phyloP scores from a whole-genome alignment of 2,888 invertebrate species.

The Heliconius sara region DNA sequence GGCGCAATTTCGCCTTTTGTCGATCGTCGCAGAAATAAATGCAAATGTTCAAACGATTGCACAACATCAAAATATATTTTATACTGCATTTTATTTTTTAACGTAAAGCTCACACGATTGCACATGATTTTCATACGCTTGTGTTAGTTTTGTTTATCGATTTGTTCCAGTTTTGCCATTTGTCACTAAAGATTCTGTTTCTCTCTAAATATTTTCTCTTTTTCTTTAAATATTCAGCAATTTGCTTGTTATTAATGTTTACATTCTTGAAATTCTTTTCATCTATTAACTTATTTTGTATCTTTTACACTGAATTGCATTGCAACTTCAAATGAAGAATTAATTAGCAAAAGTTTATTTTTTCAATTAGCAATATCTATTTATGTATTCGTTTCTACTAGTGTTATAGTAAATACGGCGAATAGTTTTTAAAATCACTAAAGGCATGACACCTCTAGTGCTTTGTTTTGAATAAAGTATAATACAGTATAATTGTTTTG shows the following conservation, averaged over 20 bases:
- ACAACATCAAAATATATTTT: constrained; percentile 21
- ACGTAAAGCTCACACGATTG: background rate
- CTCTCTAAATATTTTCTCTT: too few relatives aligned
- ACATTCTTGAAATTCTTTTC: too few relatives aligned
- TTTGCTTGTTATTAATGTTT: background rate
- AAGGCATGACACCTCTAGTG: too few relatives aligned
- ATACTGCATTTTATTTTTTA: background rate
- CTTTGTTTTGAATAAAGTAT: too few relatives aligned
- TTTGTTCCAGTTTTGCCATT: background rate
- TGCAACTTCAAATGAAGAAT: too few relatives aligned
- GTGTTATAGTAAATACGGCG: too few relatives aligned
- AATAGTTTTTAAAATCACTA: too few relatives aligned
- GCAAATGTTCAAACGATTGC: constrained; percentile 21
- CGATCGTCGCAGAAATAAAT: constrained; percentile 31
- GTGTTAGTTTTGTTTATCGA: constrained; percentile 1
- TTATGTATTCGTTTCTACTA: background rate
- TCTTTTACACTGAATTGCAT: too few relatives aligned
- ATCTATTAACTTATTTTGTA: too few relatives aligned
- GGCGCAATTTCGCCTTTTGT: constrained; percentile 31
- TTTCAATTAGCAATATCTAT: too few relatives aligned
- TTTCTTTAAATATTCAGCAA: background rate
- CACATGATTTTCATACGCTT: background rate
- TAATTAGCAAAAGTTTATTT: too few relatives aligned
- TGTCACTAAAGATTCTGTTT: background rate
- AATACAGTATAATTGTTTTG: too few relatives aligned